phyloP scores from a whole-genome alignment of 2,797 vertebrate species.

The Trichosurus vulpecula region DNA sequence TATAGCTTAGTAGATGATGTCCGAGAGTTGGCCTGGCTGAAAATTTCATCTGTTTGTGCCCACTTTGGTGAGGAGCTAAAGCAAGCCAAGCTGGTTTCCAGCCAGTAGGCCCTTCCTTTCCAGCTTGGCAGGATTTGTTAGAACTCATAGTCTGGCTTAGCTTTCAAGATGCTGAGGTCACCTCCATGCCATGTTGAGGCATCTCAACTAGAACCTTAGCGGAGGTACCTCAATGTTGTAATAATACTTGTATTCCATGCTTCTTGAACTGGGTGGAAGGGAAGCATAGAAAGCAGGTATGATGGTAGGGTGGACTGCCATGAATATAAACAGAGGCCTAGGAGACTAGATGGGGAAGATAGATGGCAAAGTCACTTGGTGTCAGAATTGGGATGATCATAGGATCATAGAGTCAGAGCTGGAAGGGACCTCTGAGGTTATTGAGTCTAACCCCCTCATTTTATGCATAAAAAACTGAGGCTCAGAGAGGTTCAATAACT shows the following conservation, averaged over 20 bases:
- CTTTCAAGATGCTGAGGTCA: not conserved
- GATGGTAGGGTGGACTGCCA: constrained; percentile 8
- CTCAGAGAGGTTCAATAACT: not conserved
- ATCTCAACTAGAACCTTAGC: not conserved
- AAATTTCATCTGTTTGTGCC: not conserved
- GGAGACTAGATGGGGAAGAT: not conserved
- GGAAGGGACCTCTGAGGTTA: not conserved
- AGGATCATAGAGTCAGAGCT: not conserved
- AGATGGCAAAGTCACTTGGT: constrained; percentile 19
- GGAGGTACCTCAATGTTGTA: not conserved
- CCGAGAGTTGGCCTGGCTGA: not conserved
- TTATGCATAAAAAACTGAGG: not conserved
- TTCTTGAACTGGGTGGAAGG: not conserved
- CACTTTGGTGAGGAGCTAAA: not conserved
- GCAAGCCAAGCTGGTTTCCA: not conserved
- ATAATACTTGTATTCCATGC: not conserved
- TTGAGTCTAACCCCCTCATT: not conserved
- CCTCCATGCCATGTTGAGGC: not conserved
- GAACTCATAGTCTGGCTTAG: not conserved
- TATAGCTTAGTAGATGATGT: not conserved
- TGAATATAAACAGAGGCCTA: constrained; percentile 27
- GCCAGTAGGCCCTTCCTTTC: not conserved
- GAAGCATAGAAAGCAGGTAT: not conserved
- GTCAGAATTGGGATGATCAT: not conserved
- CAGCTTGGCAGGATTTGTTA: not conserved